Percentiles rank a stretch among this genome's conserved stretches.
Conservation (phyloP, 1,140 invertebrate species). For the Hermetia illucens region DNA sequence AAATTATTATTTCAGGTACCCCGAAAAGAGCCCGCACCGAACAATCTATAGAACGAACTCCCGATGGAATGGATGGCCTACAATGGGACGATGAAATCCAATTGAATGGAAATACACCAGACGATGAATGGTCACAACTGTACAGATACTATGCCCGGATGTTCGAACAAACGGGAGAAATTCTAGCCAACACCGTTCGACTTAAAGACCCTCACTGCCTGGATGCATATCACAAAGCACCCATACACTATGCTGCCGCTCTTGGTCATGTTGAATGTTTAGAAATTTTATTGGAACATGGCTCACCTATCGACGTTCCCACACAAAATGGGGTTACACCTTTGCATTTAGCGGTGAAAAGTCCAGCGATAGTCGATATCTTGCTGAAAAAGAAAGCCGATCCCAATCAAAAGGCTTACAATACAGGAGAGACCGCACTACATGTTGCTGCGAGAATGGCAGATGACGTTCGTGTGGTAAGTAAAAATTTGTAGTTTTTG, state of each 20-base stretch:
- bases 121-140: slow-evolving; percentile 23
- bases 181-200: slow-evolving; percentile 20
- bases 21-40: slow-evolving; percentile 11
- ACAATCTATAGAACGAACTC: slow-evolving; percentile 35
- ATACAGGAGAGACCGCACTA: slow-evolving; percentile 21
- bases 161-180: slow-evolving; percentile 34
- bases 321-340: slow-evolving; percentile 86
- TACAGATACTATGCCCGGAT: slow-evolving; percentile 40
- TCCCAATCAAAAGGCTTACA: slow-evolving; percentile 22
- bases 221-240: slow-evolving; percentile 37
- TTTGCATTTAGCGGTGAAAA: slow-evolving; percentile 76
- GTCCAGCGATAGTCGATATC: slow-evolving; percentile 14
- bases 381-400: slow-evolving; percentile 21
- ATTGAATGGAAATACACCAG: slow-evolving; percentile 18
- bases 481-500: background rate
- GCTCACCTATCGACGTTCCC: slow-evolving; percentile 62
- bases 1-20: no score
- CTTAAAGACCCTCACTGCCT: slow-evolving; percentile 33
- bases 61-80: slow-evolving; percentile 42
- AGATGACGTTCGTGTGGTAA: slow-evolving; percentile 14
- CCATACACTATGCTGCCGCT: slow-evolving; percentile 44
- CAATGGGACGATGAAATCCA: slow-evolving; percentile 43
- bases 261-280: slow-evolving; percentile 38
- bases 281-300: slow-evolving; percentile 64
- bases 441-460: slow-evolving; percentile 25